A percentile compares a stretch with the other conserved stretches of the same genome.
Evolutionary conservation across 2,888 invertebrate species (phyloP).

Genomic region (Eulithis prunata): DNA sequence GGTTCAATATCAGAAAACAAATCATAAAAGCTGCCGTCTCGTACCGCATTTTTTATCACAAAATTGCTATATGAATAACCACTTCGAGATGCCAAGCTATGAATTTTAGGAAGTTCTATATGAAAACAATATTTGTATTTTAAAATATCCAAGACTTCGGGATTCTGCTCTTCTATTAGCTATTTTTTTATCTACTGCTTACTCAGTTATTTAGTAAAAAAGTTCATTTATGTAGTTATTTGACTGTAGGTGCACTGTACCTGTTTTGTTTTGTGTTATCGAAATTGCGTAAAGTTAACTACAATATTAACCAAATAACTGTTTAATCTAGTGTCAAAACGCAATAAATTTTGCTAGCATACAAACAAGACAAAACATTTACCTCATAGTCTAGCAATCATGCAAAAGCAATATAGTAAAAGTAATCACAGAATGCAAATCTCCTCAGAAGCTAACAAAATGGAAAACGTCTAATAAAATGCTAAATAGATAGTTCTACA

Average conservation of each 20-base stretch:
- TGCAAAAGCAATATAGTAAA: slow-evolving; percentile 11
- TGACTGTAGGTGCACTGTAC: too few relatives aligned
- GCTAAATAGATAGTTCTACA: slow-evolving; percentile 21
- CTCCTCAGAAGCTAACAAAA: slow-evolving; percentile 24
- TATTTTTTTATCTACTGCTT: too few relatives aligned
- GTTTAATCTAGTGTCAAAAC: not conserved
- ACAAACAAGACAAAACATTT: slow-evolving; percentile 15
- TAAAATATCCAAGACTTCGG: too few relatives aligned
- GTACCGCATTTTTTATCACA: not conserved
- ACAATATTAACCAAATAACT: not conserved
- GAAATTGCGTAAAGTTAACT: too few relatives aligned
- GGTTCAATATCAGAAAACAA: slow-evolving; percentile 8
- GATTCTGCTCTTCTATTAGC: too few relatives aligned
- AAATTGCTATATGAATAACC: too few relatives aligned
- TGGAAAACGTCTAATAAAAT: slow-evolving; percentile 27
- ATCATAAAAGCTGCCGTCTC: slow-evolving; percentile 5
- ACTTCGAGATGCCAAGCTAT: too few relatives aligned
- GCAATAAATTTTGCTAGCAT: not conserved
- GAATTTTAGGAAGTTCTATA: too few relatives aligned
- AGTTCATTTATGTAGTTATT: too few relatives aligned
- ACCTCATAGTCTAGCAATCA: slow-evolving; percentile 3
- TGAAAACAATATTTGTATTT: too few relatives aligned
- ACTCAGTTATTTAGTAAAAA: too few relatives aligned
- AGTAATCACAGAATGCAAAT: slow-evolving; percentile 29
- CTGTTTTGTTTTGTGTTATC: too few relatives aligned